Base-by-base conservation (phyloP, 2,888 invertebrate species). In the Tuberolachnus salignus region DNA sequence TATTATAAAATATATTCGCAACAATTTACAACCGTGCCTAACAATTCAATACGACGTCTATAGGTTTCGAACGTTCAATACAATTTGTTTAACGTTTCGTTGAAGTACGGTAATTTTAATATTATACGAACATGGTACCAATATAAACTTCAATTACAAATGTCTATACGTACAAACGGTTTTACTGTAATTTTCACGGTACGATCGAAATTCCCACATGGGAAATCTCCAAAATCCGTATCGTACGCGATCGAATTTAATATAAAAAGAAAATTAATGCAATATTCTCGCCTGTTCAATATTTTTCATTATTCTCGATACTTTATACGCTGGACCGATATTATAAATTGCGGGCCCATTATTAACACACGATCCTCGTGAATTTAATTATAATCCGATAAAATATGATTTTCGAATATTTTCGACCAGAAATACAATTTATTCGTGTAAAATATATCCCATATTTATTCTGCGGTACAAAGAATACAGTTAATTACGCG, bases 61-160 rank as follows among this genome's bases (percentile, higher is more conserved):
- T n/a, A n/a, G n/a, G n/a, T n/a, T n/a, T n/a, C n/a, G n/a, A n/a
- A n/a, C n/a, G n/a, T n/a, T n/a, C n/a, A n/a, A n/a, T n/a, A n/a
- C n/a, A n/a, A n/a, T n/a, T n/a, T n/a, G n/a, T n/a, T n/a, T n/a
- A n/a, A n/a, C n/a, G n/a, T n/a, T n/a, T n/a, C n/a, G n/a, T n/a
- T n/a, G n/a, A n/a, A n/a, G n/a, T n/a, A n/a, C n/a, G n/a, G n/a
- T n/a, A n/a, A n/a, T n/a, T n/a, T n/a, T n/a, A n/a, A n/a, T n/a
- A n/a, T n/a, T n/a, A n/a, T n/a, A n/a, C n/a, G n/a, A n/a, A n/a
- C n/a, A n/a, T n/a, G n/a, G n/a, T n/a, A n/a, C n/a, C n/a, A n/a
- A n/a, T n/a, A 71, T 59, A 71, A 71, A 71, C 59, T 71, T 49
- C 59, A 71, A 59, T 71, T 71, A 59, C 46, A 59, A 71, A 71